Evolutionary conservation across 2,888 invertebrate genomes (phyloP).

Genomic region (Apantesis nais): DNA sequence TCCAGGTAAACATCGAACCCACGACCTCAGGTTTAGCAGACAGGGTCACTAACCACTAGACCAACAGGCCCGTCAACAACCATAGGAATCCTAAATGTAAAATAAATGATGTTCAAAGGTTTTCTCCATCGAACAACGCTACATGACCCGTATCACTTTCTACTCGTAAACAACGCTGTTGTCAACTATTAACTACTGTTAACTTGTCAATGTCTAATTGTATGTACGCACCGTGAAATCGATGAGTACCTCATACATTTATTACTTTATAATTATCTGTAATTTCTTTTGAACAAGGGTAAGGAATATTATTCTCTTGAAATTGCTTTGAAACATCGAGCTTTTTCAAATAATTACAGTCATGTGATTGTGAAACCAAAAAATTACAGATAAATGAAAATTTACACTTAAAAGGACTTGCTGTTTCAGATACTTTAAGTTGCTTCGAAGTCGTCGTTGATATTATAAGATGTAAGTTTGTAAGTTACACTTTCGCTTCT

Average conservation of each 20-base stretch:
- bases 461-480: too few species aligned
- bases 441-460: too few species aligned
- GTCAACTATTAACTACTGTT: constrained; percentile 20
- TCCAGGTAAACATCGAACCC: too few species aligned
- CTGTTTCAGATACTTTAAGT: too few species aligned
- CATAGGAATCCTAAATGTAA: too few species aligned
- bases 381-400: too few species aligned
- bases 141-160: not conserved
- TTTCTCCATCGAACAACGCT: not conserved
- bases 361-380: not conserved
- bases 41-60: too few species aligned
- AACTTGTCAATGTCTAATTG: constrained; percentile 6
- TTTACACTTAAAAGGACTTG: too few species aligned
- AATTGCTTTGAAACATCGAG: not conserved
- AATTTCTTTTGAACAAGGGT: not conserved
- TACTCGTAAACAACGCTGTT: constrained; percentile 15
- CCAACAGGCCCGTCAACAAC: too few species aligned
- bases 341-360: not conserved
- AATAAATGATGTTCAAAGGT: not conserved
- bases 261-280: constrained; percentile 1
- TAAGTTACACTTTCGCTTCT: too few species aligned
- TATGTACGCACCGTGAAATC: constrained; percentile 6
- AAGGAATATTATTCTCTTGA: not conserved
- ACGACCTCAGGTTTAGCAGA: too few species aligned
- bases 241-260: constrained; percentile 3